A percentile compares a stretch with the other conserved stretches of the same genome.
These are phyloP conservation scores for Strigamia transsilvanica DNA, from an alignment of 2,888 invertebrate genomes.

Conservation along the genomic window DNA sequence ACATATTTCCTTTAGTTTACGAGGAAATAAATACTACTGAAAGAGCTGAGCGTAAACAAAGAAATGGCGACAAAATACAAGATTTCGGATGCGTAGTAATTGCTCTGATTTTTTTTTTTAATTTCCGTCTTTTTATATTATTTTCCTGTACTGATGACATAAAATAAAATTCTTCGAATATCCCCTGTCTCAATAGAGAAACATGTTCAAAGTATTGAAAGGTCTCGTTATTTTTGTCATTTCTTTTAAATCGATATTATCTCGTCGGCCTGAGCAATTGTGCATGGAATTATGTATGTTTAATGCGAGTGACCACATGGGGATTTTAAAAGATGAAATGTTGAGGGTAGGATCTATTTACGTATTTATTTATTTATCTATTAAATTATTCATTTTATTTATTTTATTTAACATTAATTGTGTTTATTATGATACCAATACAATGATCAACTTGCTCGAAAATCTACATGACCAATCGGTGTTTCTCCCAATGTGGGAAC, in stretches of 20 bases:
- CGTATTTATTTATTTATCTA: neutral
- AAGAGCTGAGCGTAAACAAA: too few species aligned
- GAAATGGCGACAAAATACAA: too few species aligned
- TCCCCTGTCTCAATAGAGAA: neutral
- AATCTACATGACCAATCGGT: neutral
- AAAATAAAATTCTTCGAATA: neutral
- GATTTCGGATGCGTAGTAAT: neutral
- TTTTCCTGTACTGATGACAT: neutral
- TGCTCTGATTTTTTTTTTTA: neutral
- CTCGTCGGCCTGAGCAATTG: neutral
- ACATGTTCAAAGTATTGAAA: neutral
- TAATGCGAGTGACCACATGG: neutral
- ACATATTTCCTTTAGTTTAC: too few species aligned
- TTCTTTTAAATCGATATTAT: neutral
- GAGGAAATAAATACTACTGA: too few species aligned
- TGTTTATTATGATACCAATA: neutral
- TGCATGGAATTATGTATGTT: conserved; percentile 17
- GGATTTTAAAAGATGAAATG: neutral
- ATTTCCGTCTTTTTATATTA: neutral
- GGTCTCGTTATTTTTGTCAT: neutral
- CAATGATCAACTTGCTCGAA: neutral
- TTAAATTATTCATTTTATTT: neutral
- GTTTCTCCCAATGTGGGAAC: conserved; percentile 9
- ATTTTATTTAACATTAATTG: neutral
- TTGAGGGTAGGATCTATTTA: neutral